These are phyloP conservation scores for Brachyhypopomus gauderio DNA, from an alignment of 2,113 vertebrate genomes.

Conservation along the genomic window DNA sequence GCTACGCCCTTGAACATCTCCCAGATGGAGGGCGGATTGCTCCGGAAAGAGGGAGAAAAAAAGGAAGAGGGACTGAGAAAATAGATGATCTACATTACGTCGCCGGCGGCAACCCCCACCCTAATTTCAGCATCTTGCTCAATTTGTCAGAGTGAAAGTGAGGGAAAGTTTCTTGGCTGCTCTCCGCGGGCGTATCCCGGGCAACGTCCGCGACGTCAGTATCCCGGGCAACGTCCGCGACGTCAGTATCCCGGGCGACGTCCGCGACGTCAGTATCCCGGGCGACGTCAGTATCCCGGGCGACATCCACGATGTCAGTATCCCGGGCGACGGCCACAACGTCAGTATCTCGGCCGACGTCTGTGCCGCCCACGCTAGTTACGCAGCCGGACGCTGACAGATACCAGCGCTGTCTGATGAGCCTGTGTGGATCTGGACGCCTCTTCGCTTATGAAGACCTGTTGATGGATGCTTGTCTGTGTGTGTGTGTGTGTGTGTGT, in stretches of 20 bases:
- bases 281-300: too few relatives aligned
- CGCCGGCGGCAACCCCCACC: conserved; percentile 45
- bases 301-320: too few relatives aligned
- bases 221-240: too few relatives aligned
- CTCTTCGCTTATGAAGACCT: neutral
- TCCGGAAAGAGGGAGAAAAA: conserved; percentile 29
- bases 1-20: conserved; percentile 47
- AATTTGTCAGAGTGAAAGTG: conserved; percentile 17
- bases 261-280: neutral
- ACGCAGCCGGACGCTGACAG: neutral
- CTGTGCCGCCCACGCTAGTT: too few relatives aligned
- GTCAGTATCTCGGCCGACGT: too few relatives aligned
- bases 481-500: conserved; percentile 15
- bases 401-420: neutral
- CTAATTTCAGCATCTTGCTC: conserved; percentile 27
- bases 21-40: conserved; percentile 47
- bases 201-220: neutral
- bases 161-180: conserved; percentile 12
- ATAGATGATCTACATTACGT: conserved; percentile 56
- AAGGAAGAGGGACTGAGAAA: conserved; percentile 37
- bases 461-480: neutral
- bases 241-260: neutral
- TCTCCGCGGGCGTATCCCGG: neutral
- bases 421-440: neutral
- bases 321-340: too few relatives aligned